phyloP scores from a whole-genome alignment of 2,797 vertebrate species.

The Hypotaenidia philippensis region DNA sequence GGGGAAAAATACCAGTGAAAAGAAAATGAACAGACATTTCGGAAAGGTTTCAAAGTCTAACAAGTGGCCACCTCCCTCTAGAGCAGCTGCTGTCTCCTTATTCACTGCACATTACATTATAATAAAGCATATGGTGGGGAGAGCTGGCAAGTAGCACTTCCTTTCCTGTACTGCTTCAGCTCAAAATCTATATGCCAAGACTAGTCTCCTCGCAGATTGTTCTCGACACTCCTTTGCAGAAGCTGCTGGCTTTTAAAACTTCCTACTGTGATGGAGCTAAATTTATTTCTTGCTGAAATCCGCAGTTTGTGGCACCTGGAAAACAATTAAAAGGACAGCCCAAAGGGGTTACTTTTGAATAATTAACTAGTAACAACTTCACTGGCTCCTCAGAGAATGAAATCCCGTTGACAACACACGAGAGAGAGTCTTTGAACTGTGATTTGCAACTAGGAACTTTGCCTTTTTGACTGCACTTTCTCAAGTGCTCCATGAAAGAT shows the following conservation, averaged over 20 bases:
- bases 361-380: not conserved
- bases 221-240: slow-evolving; percentile 63
- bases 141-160: slow-evolving; percentile 86
- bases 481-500: not conserved
- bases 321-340: not conserved
- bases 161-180: slow-evolving; percentile 79
- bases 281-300: slow-evolving; percentile 57
- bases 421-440: not conserved
- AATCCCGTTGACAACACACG: not conserved
- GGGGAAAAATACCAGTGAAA: not conserved
- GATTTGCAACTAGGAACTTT: not conserved
- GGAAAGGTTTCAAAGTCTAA: slow-evolving; percentile 5
- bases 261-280: slow-evolving; percentile 43
- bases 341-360: not conserved
- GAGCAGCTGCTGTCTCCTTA: slow-evolving; percentile 87
- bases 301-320: slow-evolving; percentile 24
- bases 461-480: not conserved
- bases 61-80: slow-evolving; percentile 55
- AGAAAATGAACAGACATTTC: slow-evolving; percentile 42
- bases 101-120: slow-evolving; percentile 78
- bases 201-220: slow-evolving; percentile 60
- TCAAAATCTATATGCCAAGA: slow-evolving; percentile 67
- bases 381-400: not conserved
- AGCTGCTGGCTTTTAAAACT: slow-evolving; percentile 39
- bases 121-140: slow-evolving; percentile 88